These are phyloP conservation scores for Craniophora ligustri DNA, from an alignment of 2,888 invertebrate species.

Conservation along the genomic window DNA sequence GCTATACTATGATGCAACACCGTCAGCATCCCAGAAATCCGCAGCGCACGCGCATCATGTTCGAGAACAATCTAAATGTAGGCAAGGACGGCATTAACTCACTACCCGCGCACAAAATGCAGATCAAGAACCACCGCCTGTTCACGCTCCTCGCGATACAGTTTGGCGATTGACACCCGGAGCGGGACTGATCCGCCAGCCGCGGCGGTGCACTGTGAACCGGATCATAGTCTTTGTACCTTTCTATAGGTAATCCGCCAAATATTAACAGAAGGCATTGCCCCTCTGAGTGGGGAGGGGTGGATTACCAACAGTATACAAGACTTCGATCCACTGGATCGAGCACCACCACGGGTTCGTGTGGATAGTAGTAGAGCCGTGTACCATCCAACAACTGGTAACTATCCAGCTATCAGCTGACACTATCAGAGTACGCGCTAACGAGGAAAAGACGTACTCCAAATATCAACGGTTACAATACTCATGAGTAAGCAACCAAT, in stretches of 20 bases:
- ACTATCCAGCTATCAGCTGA: too few species aligned
- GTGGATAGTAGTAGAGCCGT: neutral
- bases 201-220: neutral
- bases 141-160: conserved; percentile 73
- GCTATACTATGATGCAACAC: conserved; percentile 82
- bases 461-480: neutral
- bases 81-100: conserved; percentile 66
- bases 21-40: conserved; percentile 65
- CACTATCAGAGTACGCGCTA: neutral
- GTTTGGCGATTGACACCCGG: conserved; percentile 39
- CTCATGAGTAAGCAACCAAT: neutral
- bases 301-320: neutral
- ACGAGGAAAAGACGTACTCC: neutral
- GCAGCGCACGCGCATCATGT: conserved; percentile 62
- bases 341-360: neutral
- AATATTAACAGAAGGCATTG: too few species aligned
- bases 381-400: too few species aligned
- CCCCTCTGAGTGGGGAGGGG: neutral
- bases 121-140: conserved; percentile 64
- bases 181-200: neutral
- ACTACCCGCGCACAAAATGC: conserved; percentile 49
- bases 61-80: conserved; percentile 51
- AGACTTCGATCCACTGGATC: neutral
- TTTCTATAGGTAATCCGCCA: neutral
- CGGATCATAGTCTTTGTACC: neutral